These are phyloP conservation scores for Pseudococcus longispinus DNA, from an alignment of 2,888 invertebrate genomes.

Conservation along the genomic window DNA sequence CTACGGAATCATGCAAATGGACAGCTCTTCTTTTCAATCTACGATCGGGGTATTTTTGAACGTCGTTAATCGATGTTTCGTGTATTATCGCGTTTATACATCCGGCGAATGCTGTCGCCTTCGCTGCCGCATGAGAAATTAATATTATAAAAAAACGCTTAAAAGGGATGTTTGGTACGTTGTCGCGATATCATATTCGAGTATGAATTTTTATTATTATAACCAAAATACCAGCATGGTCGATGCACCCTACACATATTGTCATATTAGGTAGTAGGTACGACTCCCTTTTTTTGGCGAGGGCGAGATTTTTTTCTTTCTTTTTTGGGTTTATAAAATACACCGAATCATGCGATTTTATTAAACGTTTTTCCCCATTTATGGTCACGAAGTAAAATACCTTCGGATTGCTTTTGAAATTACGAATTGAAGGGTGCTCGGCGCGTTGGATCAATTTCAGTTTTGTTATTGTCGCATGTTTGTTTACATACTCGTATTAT, in stretches of 20 bases:
- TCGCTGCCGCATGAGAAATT: neutral
- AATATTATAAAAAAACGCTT: neutral
- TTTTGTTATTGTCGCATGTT: neutral
- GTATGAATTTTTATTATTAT: slow-evolving; percentile 23
- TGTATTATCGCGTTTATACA: slow-evolving; percentile 19
- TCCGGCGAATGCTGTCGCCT: neutral
- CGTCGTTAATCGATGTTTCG: slow-evolving; percentile 12
- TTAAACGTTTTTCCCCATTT: slow-evolving; percentile 15
- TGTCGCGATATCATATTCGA: neutral
- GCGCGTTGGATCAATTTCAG: neutral
- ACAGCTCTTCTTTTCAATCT: neutral
- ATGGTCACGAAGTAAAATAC: slow-evolving; percentile 23
- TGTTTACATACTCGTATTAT: neutral
- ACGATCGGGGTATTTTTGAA: neutral
- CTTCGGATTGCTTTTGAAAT: neutral
- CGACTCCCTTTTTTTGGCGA: neutral
- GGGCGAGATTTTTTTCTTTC: neutral
- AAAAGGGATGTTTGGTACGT: neutral
- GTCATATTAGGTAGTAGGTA: neutral
- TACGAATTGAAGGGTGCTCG: neutral
- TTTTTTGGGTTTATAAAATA: neutral
- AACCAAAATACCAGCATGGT: neutral
- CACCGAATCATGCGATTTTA: slow-evolving; percentile 34
- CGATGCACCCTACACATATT: neutral
- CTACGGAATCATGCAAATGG: neutral